phyloP scores from a whole-genome alignment of 2,888 invertebrate genomes.

The Bugulina stolonifera region DNA sequence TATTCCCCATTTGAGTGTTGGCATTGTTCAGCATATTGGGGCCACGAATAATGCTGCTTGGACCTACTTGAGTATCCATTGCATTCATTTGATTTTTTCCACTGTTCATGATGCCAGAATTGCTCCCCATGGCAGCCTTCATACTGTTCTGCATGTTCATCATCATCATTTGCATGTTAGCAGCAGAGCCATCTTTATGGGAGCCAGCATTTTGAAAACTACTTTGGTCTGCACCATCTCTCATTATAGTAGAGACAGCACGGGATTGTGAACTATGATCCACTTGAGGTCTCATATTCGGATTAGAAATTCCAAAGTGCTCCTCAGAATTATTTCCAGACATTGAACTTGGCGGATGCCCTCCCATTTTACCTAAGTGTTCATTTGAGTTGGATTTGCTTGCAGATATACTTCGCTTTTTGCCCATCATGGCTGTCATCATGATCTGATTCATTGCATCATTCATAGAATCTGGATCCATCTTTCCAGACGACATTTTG shows the following conservation, averaged over 20 bases:
- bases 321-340: neutral
- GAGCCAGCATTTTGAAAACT: no score
- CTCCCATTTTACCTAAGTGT: neutral
- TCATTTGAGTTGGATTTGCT: neutral
- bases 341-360: neutral
- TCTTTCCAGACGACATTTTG: conserved; percentile 9
- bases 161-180: neutral
- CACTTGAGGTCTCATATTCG: neutral
- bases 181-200: neutral
- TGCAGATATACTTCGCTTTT: no score
- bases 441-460: conserved; percentile 7
- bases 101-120: neutral
- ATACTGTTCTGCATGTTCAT: neutral
- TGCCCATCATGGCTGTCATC: neutral
- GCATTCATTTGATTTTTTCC: neutral
- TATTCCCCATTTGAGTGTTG: neutral
- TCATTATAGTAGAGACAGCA: no score
- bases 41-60: no score
- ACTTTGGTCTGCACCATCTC: no score
- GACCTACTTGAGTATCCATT: no score
- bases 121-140: neutral
- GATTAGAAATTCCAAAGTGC: neutral
- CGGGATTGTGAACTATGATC: no score
- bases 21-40: neutral
- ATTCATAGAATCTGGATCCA: neutral